Percentiles rank a stretch among this genome's conserved stretches.
Conservation (phyloP, 2,888 invertebrate genomes). For the Drosophila nr. medialis region DNA sequence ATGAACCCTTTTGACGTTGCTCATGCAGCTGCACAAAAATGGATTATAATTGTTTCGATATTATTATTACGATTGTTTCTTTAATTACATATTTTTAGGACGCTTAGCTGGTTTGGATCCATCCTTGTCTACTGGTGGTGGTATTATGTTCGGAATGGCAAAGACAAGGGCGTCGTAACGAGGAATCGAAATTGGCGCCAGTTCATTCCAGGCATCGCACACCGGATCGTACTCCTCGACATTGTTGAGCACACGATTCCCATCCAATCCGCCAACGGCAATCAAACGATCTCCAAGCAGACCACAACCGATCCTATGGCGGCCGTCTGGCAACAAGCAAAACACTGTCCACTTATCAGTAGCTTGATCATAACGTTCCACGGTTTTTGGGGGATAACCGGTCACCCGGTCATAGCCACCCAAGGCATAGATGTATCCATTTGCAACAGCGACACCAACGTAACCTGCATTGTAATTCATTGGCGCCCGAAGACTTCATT, state of each 20-base stretch:
- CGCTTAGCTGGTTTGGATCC: background rate
- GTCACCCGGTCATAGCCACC: slow-evolving; percentile 87
- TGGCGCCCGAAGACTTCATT: slow-evolving; percentile 93
- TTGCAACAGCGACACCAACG: slow-evolving; percentile 94
- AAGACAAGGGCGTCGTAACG: slow-evolving; percentile 95
- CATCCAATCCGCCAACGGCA: slow-evolving; percentile 95
- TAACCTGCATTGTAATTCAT: slow-evolving; percentile 93
- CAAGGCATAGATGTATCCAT: slow-evolving; percentile 93
- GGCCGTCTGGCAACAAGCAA: slow-evolving; percentile 91
- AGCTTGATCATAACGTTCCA: slow-evolving; percentile 92
- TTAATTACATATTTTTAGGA: background rate
- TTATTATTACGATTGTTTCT: background rate
- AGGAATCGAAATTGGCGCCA: slow-evolving; percentile 92
- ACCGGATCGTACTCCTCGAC: slow-evolving; percentile 96
- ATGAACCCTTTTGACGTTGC: too few relatives aligned
- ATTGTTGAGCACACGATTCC: slow-evolving; percentile 92
- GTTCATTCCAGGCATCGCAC: slow-evolving; percentile 91
- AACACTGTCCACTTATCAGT: slow-evolving; percentile 94
- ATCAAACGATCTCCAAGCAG: slow-evolving; percentile 91
- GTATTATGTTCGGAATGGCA: slow-evolving; percentile 84
- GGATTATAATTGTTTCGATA: background rate
- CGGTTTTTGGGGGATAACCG: slow-evolving; percentile 94
- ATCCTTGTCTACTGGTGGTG: background rate
- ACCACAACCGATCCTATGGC: slow-evolving; percentile 95
- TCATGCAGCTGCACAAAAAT: too few relatives aligned